Percentiles rank a stretch among this genome's conserved stretches.
These are phyloP conservation scores for Zele albiditarsus DNA, from an alignment of 2,888 invertebrate species.

Conservation along the genomic window DNA sequence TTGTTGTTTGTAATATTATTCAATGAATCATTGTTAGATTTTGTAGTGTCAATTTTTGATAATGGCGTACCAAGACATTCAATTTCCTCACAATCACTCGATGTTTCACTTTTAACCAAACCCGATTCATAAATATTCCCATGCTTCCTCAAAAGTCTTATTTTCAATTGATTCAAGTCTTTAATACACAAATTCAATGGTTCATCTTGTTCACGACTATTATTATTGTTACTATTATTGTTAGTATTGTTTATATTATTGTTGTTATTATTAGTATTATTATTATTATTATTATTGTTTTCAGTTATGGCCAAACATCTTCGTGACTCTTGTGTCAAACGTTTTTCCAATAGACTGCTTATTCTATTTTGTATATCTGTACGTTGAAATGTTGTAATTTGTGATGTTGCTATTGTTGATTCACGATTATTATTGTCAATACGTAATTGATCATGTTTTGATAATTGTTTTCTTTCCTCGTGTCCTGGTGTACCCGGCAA, in stretches of 20 bases:
- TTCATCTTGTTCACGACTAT: conserved; percentile 77
- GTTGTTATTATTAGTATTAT: not conserved
- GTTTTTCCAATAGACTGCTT: conserved; percentile 81
- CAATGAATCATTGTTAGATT: conserved; percentile 42
- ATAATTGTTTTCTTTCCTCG: conserved; percentile 66
- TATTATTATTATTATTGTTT: conserved; percentile 41
- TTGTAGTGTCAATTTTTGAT: conserved; percentile 41
- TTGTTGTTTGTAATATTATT: conserved; percentile 38
- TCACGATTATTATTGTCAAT: conserved; percentile 49
- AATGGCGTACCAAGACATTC: conserved; percentile 69
- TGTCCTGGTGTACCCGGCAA: conserved; percentile 83
- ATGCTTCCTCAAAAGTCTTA: conserved; percentile 78
- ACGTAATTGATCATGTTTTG: conserved; percentile 29
- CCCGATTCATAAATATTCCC: conserved; percentile 78
- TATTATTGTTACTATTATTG: not conserved
- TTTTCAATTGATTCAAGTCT: conserved; percentile 82
- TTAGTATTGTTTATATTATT: not conserved
- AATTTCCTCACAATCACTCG: conserved; percentile 74
- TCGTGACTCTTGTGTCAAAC: conserved; percentile 80
- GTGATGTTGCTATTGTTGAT: conserved; percentile 55
- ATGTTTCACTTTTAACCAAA: conserved; percentile 77
- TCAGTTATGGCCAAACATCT: conserved; percentile 71
- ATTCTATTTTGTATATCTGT: conserved; percentile 82
- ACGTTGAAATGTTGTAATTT: conserved; percentile 72
- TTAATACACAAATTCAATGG: conserved; percentile 89